Conservation (phyloP, 2,797 vertebrate species). For the Cyclopterus lumpus region DNA sequence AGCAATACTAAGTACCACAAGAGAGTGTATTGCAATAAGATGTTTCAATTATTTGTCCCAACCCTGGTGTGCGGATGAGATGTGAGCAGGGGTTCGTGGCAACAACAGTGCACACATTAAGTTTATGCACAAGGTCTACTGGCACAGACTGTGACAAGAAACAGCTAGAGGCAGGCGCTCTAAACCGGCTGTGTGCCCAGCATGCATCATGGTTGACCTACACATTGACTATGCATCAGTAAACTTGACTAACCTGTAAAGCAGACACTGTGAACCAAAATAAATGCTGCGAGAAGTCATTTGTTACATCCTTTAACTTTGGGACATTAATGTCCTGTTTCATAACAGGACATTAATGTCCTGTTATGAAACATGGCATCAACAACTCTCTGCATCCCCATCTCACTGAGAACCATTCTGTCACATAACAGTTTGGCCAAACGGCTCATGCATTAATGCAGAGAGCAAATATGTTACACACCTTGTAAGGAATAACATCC, state of each 20-base stretch:
- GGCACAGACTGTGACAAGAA: constrained; percentile 51
- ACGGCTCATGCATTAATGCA: constrained; percentile 13
- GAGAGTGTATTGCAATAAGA: background rate
- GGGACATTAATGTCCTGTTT: constrained; percentile 5
- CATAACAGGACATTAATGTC: constrained; percentile 10
- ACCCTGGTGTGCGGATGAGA: background rate
- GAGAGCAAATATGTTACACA: background rate
- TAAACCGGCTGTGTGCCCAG: constrained; percentile 42
- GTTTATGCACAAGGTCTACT: constrained; percentile 9
- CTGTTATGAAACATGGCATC: constrained; percentile 23
- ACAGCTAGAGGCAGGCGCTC: constrained; percentile 61
- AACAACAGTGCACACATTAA: constrained; percentile 11
- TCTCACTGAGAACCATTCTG: constrained; percentile 14
- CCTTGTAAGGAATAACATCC: background rate
- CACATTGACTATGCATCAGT: constrained; percentile 73
- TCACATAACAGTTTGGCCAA: constrained; percentile 7
- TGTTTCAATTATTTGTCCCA: background rate
- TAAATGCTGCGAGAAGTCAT: constrained; percentile 25
- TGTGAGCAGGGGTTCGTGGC: background rate
- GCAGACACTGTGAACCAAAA: constrained; percentile 47
- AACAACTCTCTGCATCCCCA: constrained; percentile 11
- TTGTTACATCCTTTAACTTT: constrained; percentile 13
- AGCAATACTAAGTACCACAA: background rate
- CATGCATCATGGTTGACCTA: constrained; percentile 75
- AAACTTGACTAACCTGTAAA: constrained; percentile 49